Evolutionary conservation across 1,140 invertebrate species (phyloP).

Genomic region (Drosophila suzukii): DNA sequence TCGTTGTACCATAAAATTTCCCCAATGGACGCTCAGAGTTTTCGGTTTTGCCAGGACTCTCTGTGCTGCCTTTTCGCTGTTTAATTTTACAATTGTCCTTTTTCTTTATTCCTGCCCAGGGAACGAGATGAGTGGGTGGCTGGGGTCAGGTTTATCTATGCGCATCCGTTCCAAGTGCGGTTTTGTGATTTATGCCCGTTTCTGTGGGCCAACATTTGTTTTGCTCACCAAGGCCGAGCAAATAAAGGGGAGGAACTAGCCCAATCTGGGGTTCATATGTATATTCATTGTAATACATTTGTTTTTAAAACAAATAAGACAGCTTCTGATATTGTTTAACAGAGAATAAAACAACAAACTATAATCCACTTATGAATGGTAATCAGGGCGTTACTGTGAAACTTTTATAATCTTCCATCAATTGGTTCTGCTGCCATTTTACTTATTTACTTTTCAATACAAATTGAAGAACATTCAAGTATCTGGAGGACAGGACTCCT

Average conservation of each 20-base stretch:
- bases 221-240: constrained; percentile 34
- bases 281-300: background rate
- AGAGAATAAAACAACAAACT: background rate
- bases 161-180: constrained; percentile 67
- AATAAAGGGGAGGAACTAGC: constrained; percentile 9
- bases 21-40: constrained; percentile 69
- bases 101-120: constrained; percentile 49
- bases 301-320: background rate
- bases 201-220: constrained; percentile 75
- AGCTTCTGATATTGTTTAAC: no score
- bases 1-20: constrained; percentile 82
- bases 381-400: background rate
- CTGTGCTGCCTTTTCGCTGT: constrained; percentile 68
- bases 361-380: background rate
- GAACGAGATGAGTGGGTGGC: constrained; percentile 18
- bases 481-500: constrained; percentile 30
- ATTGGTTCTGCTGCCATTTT: background rate
- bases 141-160: constrained; percentile 58
- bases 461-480: background rate
- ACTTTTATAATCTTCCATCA: background rate
- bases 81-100: constrained; percentile 82
- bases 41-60: constrained; percentile 52
- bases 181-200: constrained; percentile 74
- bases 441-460: background rate
- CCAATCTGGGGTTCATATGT: no score